These are phyloP conservation scores for Onychorhynchus coronatus DNA, from an alignment of 2,113 vertebrate genomes.

Conservation along the genomic window DNA sequence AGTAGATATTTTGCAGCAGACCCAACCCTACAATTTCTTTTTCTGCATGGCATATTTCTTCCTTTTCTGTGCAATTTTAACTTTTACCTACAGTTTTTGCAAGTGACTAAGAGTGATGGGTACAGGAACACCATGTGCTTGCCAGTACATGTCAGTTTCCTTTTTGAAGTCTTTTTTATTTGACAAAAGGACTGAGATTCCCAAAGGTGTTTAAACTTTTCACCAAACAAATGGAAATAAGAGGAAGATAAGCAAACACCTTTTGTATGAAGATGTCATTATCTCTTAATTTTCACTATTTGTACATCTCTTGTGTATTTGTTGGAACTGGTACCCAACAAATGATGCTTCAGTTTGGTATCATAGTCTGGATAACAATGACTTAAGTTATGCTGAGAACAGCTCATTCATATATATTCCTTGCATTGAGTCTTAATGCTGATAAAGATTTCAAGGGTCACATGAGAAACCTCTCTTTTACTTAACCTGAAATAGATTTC, in stretches of 20 bases:
- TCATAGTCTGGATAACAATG: not conserved
- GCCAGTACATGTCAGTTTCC: not conserved
- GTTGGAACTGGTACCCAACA: fast-evolving
- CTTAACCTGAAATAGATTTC: not conserved
- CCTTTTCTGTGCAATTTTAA: not conserved
- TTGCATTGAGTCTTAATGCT: not conserved
- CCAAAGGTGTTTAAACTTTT: not conserved
- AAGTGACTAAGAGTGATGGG: not conserved
- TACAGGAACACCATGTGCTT: not conserved
- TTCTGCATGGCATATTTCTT: not conserved
- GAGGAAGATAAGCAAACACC: not conserved
- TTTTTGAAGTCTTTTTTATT: not conserved
- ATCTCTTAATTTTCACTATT: not conserved
- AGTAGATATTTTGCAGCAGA: not conserved
- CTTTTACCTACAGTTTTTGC: not conserved
- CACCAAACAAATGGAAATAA: not conserved
- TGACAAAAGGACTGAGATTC: not conserved
- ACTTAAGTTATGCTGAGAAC: not conserved
- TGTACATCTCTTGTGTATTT: not conserved
- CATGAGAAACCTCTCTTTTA: not conserved
- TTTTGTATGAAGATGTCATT: not conserved
- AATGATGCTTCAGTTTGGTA: not conserved
- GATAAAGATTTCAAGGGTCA: not conserved
- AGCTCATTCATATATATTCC: not conserved
- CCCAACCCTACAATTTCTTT: not conserved